Base-by-base conservation (phyloP, 1,140 invertebrate genomes). In the Tribolium madens region DNA sequence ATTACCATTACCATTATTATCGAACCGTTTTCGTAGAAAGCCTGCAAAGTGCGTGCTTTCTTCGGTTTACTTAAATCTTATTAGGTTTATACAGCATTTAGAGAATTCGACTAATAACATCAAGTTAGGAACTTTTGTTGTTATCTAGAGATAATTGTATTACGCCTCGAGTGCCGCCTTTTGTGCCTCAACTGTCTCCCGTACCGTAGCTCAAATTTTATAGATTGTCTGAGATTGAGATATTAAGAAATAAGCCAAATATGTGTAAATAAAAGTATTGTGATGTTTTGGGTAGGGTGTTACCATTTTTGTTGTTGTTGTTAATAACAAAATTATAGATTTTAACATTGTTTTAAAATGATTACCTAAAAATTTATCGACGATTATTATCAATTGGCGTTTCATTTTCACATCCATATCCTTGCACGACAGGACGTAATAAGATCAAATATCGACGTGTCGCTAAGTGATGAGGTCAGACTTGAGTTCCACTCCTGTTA, bases 291-390 rank as follows among this genome's bases (percentile, higher is more conserved):
- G 76, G 76, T 57, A 73, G 69, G 76, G 70, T 72, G 47, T 71
- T 73, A 73, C 70, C 76, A 48, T 33, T 73, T 77, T 48, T 77
- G 57, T 42, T 72, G 48, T 76, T 46, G 60, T 50, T 72, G 33
- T 73, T 73, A 64, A 64, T 64, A 64, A 64, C 57, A 33, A 64
- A 64, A 18, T 57, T 12, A 64, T 64, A 64, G 57, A 64, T 64
- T 73, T 77, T 72, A 72, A 72, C 72, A 60, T 73, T 77, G 76
- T 77, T 77, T 73, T 72, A 53, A 73, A 77, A 77, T 48, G 52
- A 73, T 46, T 77, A 47, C 14, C 21, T 50, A 72, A 72, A 36
- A 71, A 72, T 14, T 57, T 64, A 64, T 64, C 57, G 57, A 64
- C 57, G 57, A 64, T 64, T 64, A 64, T 64, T 64, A 50, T 50